Conservation (phyloP, 2,888 invertebrate genomes). For the Lasioglossum leucozonium region DNA sequence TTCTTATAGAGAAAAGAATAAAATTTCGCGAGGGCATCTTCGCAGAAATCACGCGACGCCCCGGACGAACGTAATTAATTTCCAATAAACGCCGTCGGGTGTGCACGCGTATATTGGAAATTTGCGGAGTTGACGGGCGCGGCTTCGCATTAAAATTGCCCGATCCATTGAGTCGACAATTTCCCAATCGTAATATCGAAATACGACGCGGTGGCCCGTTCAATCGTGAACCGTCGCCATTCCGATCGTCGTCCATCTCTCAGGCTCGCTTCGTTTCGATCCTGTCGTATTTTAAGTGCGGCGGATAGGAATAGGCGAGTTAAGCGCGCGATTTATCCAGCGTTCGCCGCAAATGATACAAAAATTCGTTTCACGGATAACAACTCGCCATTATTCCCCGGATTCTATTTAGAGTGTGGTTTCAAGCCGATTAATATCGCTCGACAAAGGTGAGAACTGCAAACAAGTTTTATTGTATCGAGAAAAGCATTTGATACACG, state of each 20-base stretch:
- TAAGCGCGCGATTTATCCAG: constrained; percentile 15
- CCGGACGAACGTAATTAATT: constrained; percentile 46
- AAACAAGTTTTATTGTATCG: constrained; percentile 13
- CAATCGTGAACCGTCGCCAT: constrained; percentile 31
- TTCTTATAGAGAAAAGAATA: neutral
- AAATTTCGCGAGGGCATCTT: constrained; percentile 18
- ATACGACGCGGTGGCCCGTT: constrained; percentile 24
- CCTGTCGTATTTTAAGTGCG: constrained; percentile 30
- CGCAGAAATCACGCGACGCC: constrained; percentile 25
- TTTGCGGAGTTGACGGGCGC: constrained; percentile 31
- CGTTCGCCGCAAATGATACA: constrained; percentile 31
- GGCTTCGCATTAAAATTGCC: constrained; percentile 41
- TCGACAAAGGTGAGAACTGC: constrained; percentile 21
- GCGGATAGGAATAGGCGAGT: neutral
- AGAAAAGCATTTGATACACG: constrained; percentile 11
- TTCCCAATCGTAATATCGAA: constrained; percentile 43
- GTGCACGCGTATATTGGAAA: constrained; percentile 36
- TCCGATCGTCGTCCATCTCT: neutral
- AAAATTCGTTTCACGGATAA: constrained; percentile 30
- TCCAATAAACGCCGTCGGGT: constrained; percentile 38
- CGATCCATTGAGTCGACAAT: constrained; percentile 45
- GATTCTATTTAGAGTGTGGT: neutral
- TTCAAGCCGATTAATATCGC: constrained; percentile 17
- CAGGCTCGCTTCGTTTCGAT: constrained; percentile 4
- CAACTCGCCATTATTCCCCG: neutral